Base-by-base conservation (phyloP, 2,888 invertebrate species). In the Cordilura impudica region DNA sequence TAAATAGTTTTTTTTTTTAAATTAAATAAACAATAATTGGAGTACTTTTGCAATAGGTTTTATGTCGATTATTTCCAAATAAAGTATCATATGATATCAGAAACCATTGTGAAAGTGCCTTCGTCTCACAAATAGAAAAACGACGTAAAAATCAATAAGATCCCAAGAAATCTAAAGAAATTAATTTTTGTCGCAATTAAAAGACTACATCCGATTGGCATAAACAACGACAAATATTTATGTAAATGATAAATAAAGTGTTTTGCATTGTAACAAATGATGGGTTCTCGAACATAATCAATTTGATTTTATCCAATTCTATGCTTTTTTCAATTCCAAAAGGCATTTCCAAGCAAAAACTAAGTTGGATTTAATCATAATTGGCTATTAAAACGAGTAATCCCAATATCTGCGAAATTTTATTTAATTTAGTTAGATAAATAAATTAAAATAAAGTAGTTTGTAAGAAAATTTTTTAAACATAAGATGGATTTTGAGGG, bases 351-450 rank as follows among this genome's bases (percentile, higher is more conserved):
- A 85, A 49, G 18, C 43, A 67, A 53, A 72, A 71, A 71, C 43
- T 35, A 86, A 87, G 87, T 90, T 90, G 90, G 90, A 89, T 88
- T 89, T 86, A 87, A 88, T 88, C 88, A 87, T 86, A 88, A 90
- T 90, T 90, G 90, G 89, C 84, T 88, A 87, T 89, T 88, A 86
- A 86, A 86, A 85, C 88, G 89, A 88, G 84, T 83, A 84, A 83
- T 84, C 86, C 85, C 78, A 82, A 83, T 75, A 56, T 58, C 78
- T 80, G 10, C 76, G 35, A 65, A 66, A 58, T 31, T 43, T 73
- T 31, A n/a, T n/a, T 29, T 31, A 54, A 54, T 76, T 14, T 65
- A 66, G 58, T 61, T n/a, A 58, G 58, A 66, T 56, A 71, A 49
- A 47, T 19, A 70, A 18, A 31, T 39, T 39, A 21, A 70, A 61